phyloP scores from a whole-genome alignment of 2,113 vertebrate genomes.

The Crotalus helleri region DNA sequence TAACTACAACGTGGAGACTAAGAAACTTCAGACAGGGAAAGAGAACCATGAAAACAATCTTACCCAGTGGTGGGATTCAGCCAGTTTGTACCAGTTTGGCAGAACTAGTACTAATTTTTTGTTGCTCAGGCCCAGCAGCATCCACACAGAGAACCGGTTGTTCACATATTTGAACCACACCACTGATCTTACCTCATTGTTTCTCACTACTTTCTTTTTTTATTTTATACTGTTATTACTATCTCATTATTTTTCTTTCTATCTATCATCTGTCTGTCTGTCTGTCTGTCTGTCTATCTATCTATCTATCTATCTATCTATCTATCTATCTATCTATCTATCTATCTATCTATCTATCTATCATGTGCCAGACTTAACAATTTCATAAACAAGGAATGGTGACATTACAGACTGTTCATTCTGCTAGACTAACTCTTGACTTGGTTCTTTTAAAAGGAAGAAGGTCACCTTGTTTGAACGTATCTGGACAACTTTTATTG shows the following conservation, averaged over 20 bases:
- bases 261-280: too few species aligned
- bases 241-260: neutral
- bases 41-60: neutral
- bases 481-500: neutral
- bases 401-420: neutral
- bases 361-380: neutral
- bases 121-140: too few species aligned
- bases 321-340: neutral
- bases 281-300: too few species aligned
- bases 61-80: too few species aligned
- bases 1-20: neutral
- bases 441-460: slow-evolving; percentile 9
- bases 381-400: neutral
- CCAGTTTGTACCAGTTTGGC: too few species aligned
- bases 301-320: too few species aligned
- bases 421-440: neutral
- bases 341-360: neutral
- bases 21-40: neutral
- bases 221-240: neutral
- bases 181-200: neutral
- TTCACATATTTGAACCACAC: too few species aligned
- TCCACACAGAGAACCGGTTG: too few species aligned
- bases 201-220: neutral
- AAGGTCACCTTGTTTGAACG: slow-evolving; percentile 37
- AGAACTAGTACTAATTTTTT: too few species aligned